phyloP scores from a whole-genome alignment of 53 echinoderm and acorn worm genomes.

The Temnopleurus reevesii region DNA sequence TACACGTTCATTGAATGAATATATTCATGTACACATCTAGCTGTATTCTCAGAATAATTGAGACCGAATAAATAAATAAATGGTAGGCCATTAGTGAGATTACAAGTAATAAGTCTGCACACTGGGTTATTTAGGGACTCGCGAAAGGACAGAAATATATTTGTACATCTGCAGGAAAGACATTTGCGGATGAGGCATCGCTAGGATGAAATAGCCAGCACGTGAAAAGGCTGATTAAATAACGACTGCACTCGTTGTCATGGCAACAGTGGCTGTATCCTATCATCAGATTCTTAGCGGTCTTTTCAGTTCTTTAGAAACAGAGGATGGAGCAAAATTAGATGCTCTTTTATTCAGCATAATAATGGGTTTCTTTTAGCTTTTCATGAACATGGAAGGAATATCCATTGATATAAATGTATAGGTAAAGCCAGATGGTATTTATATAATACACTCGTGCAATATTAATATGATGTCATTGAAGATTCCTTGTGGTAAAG shows the following conservation, averaged over 20 bases:
- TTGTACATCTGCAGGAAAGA: slow-evolving; percentile 25
- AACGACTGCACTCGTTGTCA: neutral
- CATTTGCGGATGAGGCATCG: neutral
- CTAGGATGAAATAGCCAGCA: neutral
- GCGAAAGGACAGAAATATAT: neutral
- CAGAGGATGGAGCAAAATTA: neutral
- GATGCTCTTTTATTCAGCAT: neutral
- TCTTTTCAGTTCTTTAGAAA: neutral
- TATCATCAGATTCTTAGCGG: neutral
- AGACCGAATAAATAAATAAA: neutral
- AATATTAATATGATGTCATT: too few species aligned
- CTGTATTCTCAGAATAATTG: too few species aligned
- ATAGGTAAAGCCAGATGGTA: too few species aligned
- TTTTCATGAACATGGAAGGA: neutral
- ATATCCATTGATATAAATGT: too few species aligned
- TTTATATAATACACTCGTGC: too few species aligned
- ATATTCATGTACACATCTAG: too few species aligned
- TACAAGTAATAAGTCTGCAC: neutral
- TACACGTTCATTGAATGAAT: too few species aligned
- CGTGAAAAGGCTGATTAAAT: neutral
- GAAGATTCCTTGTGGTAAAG: too few species aligned
- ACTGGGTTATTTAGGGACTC: neutral
- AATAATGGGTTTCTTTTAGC: neutral
- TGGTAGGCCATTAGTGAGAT: neutral
- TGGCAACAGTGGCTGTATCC: neutral